phyloP scores from a whole-genome alignment of 2,797 vertebrate species.

The Poecilia velifera region DNA sequence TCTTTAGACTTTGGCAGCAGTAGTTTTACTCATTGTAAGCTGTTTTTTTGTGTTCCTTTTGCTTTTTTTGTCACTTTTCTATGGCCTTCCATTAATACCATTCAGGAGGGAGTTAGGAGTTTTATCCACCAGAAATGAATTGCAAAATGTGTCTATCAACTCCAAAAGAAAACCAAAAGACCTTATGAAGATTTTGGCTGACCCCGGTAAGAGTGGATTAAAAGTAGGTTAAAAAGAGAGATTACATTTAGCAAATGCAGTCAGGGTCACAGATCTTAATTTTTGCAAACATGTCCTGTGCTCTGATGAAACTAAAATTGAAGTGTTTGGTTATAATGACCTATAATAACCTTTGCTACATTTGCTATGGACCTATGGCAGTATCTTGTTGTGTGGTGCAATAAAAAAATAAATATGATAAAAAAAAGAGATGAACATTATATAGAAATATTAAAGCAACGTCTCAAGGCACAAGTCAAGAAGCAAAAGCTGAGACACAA shows the following conservation, averaged over 20 bases:
- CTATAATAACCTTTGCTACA: background rate
- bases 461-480: background rate
- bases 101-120: background rate
- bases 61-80: background rate
- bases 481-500: background rate
- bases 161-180: background rate
- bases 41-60: background rate
- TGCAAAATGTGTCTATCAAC: background rate
- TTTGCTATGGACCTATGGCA: too few relatives aligned
- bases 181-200: background rate
- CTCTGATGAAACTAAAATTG: background rate
- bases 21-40: background rate
- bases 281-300: background rate
- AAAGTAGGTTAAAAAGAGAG: background rate
- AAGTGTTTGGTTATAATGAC: background rate
- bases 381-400: background rate
- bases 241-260: background rate
- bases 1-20: background rate
- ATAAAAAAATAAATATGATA: background rate
- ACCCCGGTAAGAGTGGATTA: background rate
- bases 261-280: background rate
- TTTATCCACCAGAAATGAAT: background rate
- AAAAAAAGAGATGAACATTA: background rate
- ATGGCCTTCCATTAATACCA: background rate
- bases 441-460: background rate